These are phyloP conservation scores for Bombyx mandarina DNA, from an alignment of 1,140 invertebrate genomes.

Conservation along the genomic window DNA sequence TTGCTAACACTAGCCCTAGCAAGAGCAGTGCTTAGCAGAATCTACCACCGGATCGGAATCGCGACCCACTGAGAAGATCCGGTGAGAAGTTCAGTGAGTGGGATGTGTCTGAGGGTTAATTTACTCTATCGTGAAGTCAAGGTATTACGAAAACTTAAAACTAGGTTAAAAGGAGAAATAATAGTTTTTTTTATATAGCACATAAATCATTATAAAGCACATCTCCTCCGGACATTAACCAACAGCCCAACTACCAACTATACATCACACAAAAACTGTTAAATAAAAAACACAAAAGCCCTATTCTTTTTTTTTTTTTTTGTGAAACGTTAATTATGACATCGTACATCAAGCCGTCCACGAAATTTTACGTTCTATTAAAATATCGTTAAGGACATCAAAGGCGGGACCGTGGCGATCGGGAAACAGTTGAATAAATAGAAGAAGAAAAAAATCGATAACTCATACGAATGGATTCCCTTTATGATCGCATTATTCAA, in stretches of 20 bases:
- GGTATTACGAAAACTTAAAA: not conserved
- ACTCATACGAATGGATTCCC: slow-evolving; percentile 40
- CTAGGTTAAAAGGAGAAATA: not conserved
- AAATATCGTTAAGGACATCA: slow-evolving; percentile 28
- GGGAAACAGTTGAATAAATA: slow-evolving; percentile 21
- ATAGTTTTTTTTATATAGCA: not conserved
- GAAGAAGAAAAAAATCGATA: slow-evolving; percentile 17
- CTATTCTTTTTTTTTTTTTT: slow-evolving; percentile 4
- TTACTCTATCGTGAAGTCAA: too few species aligned
- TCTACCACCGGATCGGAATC: too few species aligned
- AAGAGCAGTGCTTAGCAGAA: too few species aligned
- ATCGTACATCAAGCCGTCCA: slow-evolving; percentile 39
- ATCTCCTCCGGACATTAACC: not conserved
- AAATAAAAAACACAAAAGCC: not conserved
- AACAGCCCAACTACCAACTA: not conserved
- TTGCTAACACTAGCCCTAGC: too few species aligned
- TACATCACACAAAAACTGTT: slow-evolving; percentile 1
- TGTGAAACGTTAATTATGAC: slow-evolving; percentile 39
- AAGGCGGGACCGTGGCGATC: slow-evolving; percentile 12
- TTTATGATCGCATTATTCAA: slow-evolving; percentile 32
- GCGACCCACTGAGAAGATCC: too few species aligned
- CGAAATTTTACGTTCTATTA: slow-evolving; percentile 18
- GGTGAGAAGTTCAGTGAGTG: too few species aligned
- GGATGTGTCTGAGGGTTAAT: too few species aligned
- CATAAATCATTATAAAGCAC: not conserved